phyloP scores from a whole-genome alignment of 2,113 vertebrate genomes.

The Pituophis catenifer region DNA sequence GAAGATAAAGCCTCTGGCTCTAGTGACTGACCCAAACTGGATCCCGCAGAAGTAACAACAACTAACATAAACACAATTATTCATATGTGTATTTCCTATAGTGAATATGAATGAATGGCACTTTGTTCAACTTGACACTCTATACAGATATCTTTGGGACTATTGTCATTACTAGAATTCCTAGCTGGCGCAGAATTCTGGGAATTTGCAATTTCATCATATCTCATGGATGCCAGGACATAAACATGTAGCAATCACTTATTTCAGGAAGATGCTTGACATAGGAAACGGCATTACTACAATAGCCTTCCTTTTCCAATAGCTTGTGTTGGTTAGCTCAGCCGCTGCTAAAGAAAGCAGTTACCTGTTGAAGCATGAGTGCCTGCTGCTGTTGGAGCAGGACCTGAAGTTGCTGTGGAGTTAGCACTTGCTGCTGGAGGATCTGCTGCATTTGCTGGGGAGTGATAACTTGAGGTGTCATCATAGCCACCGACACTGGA shows the following conservation, averaged over 20 bases:
- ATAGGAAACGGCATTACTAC: background rate
- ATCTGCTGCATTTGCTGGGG: constrained; percentile 99
- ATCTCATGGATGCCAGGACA: background rate
- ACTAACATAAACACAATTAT: background rate
- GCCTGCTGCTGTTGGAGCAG: constrained; percentile 98
- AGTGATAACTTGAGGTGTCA: constrained; percentile 99
- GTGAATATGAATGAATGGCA: background rate
- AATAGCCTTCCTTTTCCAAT: background rate
- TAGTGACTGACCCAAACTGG: background rate
- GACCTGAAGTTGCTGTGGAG: constrained; percentile 98
- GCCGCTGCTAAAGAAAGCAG: constrained; percentile 25
- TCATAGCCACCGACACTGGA: constrained; percentile 99
- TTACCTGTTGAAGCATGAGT: constrained; percentile 99
- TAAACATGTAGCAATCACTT: background rate
- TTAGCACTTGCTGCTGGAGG: constrained; percentile 98
- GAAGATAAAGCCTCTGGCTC: background rate
- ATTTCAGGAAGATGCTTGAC: background rate
- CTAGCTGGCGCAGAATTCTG: background rate
- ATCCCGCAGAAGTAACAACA: background rate
- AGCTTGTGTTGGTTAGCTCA: background rate
- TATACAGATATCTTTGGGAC: background rate
- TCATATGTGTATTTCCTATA: background rate
- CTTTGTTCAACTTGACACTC: background rate
- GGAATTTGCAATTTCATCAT: background rate
- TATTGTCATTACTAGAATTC: background rate